These are phyloP conservation scores for Trochalopteron elliotii DNA, from an alignment of 2,113 vertebrate genomes.

Conservation along the genomic window DNA sequence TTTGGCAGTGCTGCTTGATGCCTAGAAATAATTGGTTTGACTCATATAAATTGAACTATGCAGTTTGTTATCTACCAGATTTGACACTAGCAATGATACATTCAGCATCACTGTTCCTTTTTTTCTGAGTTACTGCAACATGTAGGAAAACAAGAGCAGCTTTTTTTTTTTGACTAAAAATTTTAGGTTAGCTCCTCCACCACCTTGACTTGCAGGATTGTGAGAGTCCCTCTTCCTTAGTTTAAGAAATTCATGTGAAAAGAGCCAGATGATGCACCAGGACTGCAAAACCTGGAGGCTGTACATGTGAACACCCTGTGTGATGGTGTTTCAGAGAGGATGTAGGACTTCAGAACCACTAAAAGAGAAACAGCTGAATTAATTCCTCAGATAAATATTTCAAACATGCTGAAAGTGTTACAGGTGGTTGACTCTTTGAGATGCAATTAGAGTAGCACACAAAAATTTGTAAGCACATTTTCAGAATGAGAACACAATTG, in stretches of 20 bases:
- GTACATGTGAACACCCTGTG: rapidly evolving
- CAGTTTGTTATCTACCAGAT: not conserved
- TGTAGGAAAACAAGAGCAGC: not conserved
- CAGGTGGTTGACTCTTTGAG: not conserved
- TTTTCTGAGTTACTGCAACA: not conserved
- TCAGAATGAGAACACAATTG: not conserved
- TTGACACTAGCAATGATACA: not conserved
- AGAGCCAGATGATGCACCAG: not conserved
- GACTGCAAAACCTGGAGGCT: not conserved
- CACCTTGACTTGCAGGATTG: not conserved
- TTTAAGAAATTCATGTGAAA: not conserved
- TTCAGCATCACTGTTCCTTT: not conserved
- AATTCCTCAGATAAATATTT: not conserved
- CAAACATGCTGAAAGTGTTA: not conserved
- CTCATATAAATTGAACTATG: not conserved
- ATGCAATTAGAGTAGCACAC: not conserved
- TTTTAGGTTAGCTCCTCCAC: not conserved
- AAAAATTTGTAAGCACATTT: not conserved
- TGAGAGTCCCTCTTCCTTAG: not conserved
- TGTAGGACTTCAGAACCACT: not conserved
- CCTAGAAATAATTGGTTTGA: not conserved
- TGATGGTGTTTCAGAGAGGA: not conserved
- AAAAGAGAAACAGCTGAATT: not conserved
- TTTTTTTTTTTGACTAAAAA: not conserved
- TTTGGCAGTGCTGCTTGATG: not conserved